Evolutionary conservation across 2,888 invertebrate genomes (phyloP), one percentile per base, ranked within the genome.

Genomic region (Allophyes oxyacanthae): DNA sequence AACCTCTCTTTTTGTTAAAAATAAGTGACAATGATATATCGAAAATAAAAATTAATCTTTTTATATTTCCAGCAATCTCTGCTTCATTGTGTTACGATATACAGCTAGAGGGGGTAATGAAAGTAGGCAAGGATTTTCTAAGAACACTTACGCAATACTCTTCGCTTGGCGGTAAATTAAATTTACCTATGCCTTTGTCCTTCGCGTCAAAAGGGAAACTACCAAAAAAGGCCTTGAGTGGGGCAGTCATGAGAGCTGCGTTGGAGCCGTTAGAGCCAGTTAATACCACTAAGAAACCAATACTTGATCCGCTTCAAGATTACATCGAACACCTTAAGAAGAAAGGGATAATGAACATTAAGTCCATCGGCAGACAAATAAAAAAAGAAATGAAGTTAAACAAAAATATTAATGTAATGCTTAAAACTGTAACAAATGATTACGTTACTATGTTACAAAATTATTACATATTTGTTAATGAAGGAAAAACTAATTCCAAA

Each of bases 31-130:
- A n/a, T n/a, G n/a, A n/a, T n/a, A n/a, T n/a, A n/a, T n/a, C n/a
- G n/a, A n/a, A n/a, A n/a, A n/a, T n/a, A n/a, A n/a, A n/a, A n/a
- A n/a, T n/a, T n/a, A n/a, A n/a, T n/a, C n/a, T n/a, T n/a, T n/a
- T 8, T 28, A 28, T 26, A 25, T 38, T 58, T 55, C 0, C 40
- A 72, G 73, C 32, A 1, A 5, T 73, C 13, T 30, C 62, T 14
- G 34, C 50, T 45, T 62, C 34, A 6, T n/a, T 50, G 5, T 46
- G 61, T 11, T 60, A 49, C 36, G 73, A 75, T 10, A 0, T 68
- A 25, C 44, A 69, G 33, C 4, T 75, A 6, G 57, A 75, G 43
- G 76, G 61, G 7, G 36, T 44, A 0, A 0, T 71, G 9, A 56
- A 40, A 26, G 3, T 75, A 20, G 50, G 46, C 6, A 9, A 55